These are phyloP conservation scores for Erebia aethiops DNA, from an alignment of 2,888 invertebrate species.

Conservation along the genomic window DNA sequence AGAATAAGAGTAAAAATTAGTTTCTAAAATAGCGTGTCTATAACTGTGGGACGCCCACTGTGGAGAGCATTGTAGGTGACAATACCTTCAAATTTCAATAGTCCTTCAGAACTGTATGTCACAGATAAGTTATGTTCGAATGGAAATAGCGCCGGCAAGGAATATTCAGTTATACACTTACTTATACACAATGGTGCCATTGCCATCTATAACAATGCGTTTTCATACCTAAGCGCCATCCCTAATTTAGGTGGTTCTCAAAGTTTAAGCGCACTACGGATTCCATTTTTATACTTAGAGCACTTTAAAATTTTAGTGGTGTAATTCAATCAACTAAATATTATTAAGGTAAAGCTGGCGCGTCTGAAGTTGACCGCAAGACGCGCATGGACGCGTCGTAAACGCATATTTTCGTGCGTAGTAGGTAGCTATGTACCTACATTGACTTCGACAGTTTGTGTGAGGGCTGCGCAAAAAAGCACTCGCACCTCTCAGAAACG, in stretches of 20 bases:
- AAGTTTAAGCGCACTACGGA: background rate
- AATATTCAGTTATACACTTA: conserved; percentile 31
- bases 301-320: too few species aligned
- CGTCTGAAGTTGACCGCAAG: too few species aligned
- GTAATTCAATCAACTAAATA: too few species aligned
- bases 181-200: conserved; percentile 30
- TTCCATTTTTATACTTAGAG: too few species aligned
- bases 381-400: too few species aligned
- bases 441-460: too few species aligned
- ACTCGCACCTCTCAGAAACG: too few species aligned
- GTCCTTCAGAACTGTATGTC: conserved; percentile 40
- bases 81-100: conserved; percentile 43
- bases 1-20: conserved; percentile 7
- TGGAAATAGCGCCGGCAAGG: conserved; percentile 39
- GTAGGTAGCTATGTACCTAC: too few species aligned
- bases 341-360: too few species aligned
- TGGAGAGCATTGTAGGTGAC: conserved; percentile 50
- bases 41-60: conserved; percentile 53
- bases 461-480: too few species aligned
- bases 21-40: conserved; percentile 8
- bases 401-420: too few species aligned
- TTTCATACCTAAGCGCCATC: conserved; percentile 72
- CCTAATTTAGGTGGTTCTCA: conserved; percentile 43
- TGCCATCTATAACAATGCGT: conserved; percentile 36
- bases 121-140: conserved; percentile 56